A percentile compares a stretch with the other conserved stretches of the same genome.
Evolutionary conservation across 2,888 invertebrate genomes (phyloP).

Genomic region (Sepioteuthis lessoniana): DNA sequence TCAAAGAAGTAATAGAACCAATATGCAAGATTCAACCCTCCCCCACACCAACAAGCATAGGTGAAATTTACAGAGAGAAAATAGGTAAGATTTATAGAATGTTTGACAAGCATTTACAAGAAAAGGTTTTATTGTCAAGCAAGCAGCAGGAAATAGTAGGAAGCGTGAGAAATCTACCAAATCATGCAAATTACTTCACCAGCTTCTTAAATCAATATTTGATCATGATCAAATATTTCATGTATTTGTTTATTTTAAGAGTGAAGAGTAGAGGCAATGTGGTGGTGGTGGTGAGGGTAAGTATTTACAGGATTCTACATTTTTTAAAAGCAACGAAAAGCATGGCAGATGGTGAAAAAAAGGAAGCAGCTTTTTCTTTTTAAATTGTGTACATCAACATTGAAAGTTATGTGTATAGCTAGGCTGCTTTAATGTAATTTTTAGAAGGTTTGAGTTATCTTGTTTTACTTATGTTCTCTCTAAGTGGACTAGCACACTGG

Average conservation of each 20-base stretch:
- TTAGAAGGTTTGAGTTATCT: background rate
- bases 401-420: background rate
- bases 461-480: background rate
- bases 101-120: background rate
- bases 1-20: too few relatives aligned
- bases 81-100: background rate
- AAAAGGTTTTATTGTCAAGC: background rate
- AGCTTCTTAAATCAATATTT: slow-evolving; percentile 20
- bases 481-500: too few relatives aligned
- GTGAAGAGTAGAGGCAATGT: background rate
- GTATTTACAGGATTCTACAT: background rate
- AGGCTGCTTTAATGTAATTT: background rate
- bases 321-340: background rate
- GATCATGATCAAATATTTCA: background rate
- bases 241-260: background rate
- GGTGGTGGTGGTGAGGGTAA: background rate
- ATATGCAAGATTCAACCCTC: too few relatives aligned
- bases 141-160: background rate
- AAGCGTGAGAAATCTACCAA: background rate
- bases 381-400: background rate
- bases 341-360: background rate
- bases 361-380: background rate
- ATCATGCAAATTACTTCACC: background rate
- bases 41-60: too few relatives aligned
- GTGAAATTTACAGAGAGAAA: background rate